These are phyloP conservation scores for Malthinus seriepunctatus DNA, from an alignment of 2,888 invertebrate species.

Conservation along the genomic window DNA sequence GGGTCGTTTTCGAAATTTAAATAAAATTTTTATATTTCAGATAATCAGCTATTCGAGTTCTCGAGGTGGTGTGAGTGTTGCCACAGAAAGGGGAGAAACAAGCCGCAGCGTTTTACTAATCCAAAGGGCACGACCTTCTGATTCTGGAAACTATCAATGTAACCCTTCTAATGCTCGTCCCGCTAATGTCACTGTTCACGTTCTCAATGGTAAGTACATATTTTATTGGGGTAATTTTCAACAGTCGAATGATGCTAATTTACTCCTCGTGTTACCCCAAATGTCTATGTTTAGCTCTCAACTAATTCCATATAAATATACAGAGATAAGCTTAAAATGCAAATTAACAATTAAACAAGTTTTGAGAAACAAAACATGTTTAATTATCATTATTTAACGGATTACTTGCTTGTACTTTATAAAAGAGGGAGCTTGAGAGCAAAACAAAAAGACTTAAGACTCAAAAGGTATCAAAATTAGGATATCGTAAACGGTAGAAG, in stretches of 20 bases:
- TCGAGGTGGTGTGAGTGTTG: constrained; percentile 87
- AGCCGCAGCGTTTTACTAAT: constrained; percentile 89
- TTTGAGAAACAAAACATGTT: no score
- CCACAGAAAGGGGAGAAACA: constrained; percentile 88
- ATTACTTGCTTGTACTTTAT: no score
- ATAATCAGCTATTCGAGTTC: constrained; percentile 94
- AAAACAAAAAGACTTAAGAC: no score
- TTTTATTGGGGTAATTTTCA: constrained; percentile 10
- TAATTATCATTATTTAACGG: no score
- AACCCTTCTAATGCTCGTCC: constrained; percentile 92
- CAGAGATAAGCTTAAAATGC: no score
- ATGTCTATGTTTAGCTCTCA: no score
- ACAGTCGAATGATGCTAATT: constrained; percentile 11
- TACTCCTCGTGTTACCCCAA: neutral
- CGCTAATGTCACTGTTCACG: constrained; percentile 89
- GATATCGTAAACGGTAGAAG: no score
- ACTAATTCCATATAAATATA: no score
- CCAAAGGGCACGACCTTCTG: constrained; percentile 82
- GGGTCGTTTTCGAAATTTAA: neutral
- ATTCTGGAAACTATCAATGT: constrained; percentile 91
- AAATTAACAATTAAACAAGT: no score
- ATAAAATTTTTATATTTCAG: constrained; percentile 56
- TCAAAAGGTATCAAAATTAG: no score
- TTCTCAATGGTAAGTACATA: constrained; percentile 80
- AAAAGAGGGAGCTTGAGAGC: no score